Conservation (phyloP, 2,888 invertebrate species). For the Leptogaster cylindrica region DNA sequence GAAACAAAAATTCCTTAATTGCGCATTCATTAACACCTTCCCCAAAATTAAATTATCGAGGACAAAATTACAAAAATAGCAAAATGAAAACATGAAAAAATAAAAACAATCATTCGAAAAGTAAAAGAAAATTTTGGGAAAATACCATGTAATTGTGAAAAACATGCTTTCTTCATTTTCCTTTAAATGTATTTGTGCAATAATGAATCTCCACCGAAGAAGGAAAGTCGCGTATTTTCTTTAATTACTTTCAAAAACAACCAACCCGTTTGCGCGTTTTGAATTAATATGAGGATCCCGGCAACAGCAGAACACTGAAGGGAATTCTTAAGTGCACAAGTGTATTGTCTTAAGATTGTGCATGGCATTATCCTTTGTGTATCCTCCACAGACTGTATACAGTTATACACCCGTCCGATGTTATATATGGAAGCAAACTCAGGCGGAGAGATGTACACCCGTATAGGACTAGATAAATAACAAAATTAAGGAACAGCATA, state of each 20-base stretch:
- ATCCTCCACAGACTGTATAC: not conserved
- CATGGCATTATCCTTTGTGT: slow-evolving; percentile 19
- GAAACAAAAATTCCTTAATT: too few relatives aligned
- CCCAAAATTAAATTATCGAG: too few relatives aligned
- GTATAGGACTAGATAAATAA: slow-evolving; percentile 32
- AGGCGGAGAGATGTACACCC: slow-evolving; percentile 16
- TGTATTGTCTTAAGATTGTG: slow-evolving; percentile 36
- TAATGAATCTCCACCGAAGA: slow-evolving; percentile 20
- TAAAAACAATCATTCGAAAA: too few relatives aligned
- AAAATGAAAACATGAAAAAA: too few relatives aligned
- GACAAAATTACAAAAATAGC: too few relatives aligned
- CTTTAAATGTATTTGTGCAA: slow-evolving; percentile 21
- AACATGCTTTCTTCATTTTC: slow-evolving; percentile 26
- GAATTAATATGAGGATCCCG: slow-evolving; percentile 28
- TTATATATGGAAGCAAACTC: slow-evolving; percentile 24
- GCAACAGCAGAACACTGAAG: not conserved
- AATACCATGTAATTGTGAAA: slow-evolving; percentile 26
- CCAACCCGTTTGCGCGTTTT: slow-evolving; percentile 37
- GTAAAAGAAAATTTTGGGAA: too few relatives aligned
- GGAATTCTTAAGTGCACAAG: slow-evolving; percentile 33
- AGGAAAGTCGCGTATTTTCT: slow-evolving; percentile 38
- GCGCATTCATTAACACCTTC: too few relatives aligned
- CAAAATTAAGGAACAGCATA: slow-evolving; percentile 38
- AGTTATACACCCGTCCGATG: not conserved
- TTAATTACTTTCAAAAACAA: slow-evolving; percentile 36